Conservation (phyloP, 1,140 invertebrate genomes). For the Procambarus clarkii region DNA sequence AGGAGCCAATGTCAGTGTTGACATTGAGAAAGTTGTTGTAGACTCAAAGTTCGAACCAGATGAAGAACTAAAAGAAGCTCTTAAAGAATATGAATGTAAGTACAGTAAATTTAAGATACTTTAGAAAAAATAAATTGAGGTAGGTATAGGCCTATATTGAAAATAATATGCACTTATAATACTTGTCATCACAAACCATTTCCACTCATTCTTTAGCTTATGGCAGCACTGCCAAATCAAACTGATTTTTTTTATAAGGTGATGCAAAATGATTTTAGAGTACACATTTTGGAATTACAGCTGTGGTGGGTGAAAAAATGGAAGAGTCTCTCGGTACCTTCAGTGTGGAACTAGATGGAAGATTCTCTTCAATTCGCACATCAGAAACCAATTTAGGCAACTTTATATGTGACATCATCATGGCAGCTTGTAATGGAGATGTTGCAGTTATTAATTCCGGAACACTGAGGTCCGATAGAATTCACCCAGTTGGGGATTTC, state of each 20-base stretch:
- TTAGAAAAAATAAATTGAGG: no score
- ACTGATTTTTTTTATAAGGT: no score
- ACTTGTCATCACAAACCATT: no score
- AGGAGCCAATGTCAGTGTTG: constrained; percentile 79
- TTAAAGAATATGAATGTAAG: constrained; percentile 81
- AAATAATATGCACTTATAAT: no score
- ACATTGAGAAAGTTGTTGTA: constrained; percentile 85
- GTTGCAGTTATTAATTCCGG: constrained; percentile 91
- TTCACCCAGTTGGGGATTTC: constrained; percentile 88
- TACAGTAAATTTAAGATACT: neutral
- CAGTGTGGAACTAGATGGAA: constrained; percentile 87
- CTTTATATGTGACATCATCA: constrained; percentile 91
- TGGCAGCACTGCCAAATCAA: no score
- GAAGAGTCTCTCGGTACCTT: constrained; percentile 88
- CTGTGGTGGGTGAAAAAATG: constrained; percentile 87
- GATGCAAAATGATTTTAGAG: no score
- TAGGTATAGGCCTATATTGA: no score
- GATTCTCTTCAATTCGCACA: constrained; percentile 87
- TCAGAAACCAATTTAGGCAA: constrained; percentile 93
- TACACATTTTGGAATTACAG: constrained; percentile 76
- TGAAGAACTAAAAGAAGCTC: constrained; percentile 82
- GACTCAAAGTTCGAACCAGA: constrained; percentile 85
- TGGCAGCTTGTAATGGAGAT: constrained; percentile 89
- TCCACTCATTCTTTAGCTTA: no score
- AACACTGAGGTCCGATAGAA: constrained; percentile 86